Conservation (phyloP, 2,113 vertebrate genomes). For the Tupaia tana region DNA sequence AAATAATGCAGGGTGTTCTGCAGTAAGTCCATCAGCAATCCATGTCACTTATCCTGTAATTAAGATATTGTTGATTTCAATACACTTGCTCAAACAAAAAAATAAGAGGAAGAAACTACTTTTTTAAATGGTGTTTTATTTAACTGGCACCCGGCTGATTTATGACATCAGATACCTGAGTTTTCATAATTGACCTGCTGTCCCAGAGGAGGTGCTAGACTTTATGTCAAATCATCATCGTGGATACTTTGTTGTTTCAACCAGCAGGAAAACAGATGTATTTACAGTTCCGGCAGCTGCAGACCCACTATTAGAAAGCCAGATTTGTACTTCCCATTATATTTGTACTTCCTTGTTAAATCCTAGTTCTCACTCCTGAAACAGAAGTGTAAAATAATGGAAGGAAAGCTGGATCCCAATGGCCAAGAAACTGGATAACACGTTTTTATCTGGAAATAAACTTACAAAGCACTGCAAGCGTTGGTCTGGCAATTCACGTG, state of each 20-base stretch:
- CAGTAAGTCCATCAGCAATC: conserved; percentile 47
- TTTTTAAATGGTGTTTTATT: conserved; percentile 75
- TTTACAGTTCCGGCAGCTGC: conserved; percentile 87
- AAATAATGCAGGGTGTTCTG: conserved; percentile 47
- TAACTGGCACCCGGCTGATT: conserved; percentile 71
- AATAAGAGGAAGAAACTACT: background rate
- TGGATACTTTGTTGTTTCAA: conserved; percentile 84
- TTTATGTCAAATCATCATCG: conserved; percentile 85
- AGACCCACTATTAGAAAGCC: conserved; percentile 83
- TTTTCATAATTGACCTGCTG: conserved; percentile 84
- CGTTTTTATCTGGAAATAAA: conserved; percentile 20
- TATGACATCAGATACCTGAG: conserved; percentile 84
- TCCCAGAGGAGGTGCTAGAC: conserved; percentile 84
- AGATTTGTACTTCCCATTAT: conserved; percentile 79
- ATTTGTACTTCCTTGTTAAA: conserved; percentile 75
- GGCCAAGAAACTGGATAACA: background rate
- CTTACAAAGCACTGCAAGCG: background rate
- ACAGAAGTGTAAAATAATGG: conserved; percentile 72
- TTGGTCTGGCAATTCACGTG: background rate
- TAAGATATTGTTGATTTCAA: conserved; percentile 47
- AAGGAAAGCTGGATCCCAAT: conserved; percentile 58
- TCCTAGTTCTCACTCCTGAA: conserved; percentile 76
- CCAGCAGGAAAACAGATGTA: conserved; percentile 85
- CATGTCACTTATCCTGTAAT: conserved; percentile 27
- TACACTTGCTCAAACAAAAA: background rate